phyloP scores from a whole-genome alignment of 2,888 invertebrate species.

The Eustalomyia histrio region DNA sequence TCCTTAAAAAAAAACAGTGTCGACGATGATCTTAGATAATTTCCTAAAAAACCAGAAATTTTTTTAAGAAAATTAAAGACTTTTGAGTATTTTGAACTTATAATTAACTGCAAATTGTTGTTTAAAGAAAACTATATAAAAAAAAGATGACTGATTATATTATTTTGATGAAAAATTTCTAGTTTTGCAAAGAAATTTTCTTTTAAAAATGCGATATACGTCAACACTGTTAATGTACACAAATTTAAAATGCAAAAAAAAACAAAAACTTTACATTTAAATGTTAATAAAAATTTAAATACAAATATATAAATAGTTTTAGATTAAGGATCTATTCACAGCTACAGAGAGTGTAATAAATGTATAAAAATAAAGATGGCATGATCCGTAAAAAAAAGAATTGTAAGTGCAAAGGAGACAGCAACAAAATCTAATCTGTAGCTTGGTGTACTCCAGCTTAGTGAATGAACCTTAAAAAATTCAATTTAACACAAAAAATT shows the following conservation, averaged over 20 bases:
- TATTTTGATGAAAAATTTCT: not conserved
- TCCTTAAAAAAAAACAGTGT: constrained; percentile 64
- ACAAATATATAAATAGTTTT: constrained; percentile 36
- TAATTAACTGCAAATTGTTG: constrained; percentile 3
- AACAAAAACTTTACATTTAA: constrained; percentile 59
- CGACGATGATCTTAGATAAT: constrained; percentile 50
- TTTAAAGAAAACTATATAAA: not conserved
- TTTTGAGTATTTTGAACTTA: not conserved
- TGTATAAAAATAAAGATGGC: no score
- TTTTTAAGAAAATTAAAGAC: constrained; percentile 16
- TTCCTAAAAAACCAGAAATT: constrained; percentile 26
- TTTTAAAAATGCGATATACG: constrained; percentile 50
- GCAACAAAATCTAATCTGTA: no score
- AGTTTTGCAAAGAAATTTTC: not conserved
- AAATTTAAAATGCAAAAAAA: constrained; percentile 63
- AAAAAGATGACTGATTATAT: constrained; percentile 29
- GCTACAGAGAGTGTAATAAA: no score
- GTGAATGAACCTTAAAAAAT: no score
- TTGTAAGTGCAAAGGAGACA: no score
- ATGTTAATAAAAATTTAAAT: constrained; percentile 53
- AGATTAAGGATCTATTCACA: no score
- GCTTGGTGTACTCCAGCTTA: no score
- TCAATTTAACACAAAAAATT: constrained; percentile 11
- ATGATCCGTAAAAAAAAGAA: no score
- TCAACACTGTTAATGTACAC: constrained; percentile 65